Evolutionary conservation across 2,888 invertebrate species (phyloP), one percentile per base, ranked within the genome.

Genomic region (Exephanes ischioxanthus): DNA sequence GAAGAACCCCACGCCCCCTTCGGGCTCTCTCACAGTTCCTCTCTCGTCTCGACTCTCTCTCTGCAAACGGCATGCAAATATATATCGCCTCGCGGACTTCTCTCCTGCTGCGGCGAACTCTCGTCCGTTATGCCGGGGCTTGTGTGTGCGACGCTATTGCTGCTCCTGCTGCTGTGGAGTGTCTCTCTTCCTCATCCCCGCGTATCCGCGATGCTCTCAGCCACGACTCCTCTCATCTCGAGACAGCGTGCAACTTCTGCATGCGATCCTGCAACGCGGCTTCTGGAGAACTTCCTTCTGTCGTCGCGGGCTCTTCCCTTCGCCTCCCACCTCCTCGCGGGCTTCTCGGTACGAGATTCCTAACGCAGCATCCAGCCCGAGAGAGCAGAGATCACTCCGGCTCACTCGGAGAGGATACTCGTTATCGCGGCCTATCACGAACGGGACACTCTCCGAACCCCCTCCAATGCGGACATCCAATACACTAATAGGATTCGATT

Each of bases 1-100:
- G 93, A 92, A 91, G 91, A 94, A 93, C 93, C 93, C 92, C 94
- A 94, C 94, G 94, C 94, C 94, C 94, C 93, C 93, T 93, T 91
- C 88, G 89, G 90, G 91, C 89, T 91, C 90, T 86, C 87, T 78
- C 78, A 71, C 78, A 63, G 73, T 70, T 63, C 66, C 48, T 78
- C 58, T 53, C 67, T 48, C 51, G 55, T 77, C 80, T 77, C 55
- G 51, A 68, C 76, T 75, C 70, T 79, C 68, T 76, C 87, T 79
- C 84, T 87, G 87, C 91, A 91, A 90, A 92, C 92, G 90, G 92
- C 92, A 93, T 93, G 93, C 93, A 93, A 93, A 93, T 93, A 92
- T 91, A 90, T 88, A 89, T 88, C 89, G 88, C 88, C 87, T 75
- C 71, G 75, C 77, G 73, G 84, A 85, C 88, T 87, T 87, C 84